Conservation (phyloP, 2,888 invertebrate species). For the Odontothrips loti region DNA sequence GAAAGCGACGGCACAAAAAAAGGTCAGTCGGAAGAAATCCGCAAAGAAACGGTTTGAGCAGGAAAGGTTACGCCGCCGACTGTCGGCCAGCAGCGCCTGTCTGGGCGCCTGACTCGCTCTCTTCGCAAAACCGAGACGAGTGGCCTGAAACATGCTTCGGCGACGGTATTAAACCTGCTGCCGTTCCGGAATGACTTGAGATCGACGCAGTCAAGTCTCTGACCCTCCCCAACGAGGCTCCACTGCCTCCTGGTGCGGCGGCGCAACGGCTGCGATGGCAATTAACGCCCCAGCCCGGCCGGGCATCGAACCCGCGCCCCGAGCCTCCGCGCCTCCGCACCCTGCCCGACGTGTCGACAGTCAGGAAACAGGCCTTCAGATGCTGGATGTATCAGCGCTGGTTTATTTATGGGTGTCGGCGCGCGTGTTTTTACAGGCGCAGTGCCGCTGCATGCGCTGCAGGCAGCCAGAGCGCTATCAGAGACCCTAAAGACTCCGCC, state of each 20-base stretch:
- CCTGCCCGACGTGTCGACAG: neutral
- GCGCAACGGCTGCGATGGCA: neutral
- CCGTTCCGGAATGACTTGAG: too few species aligned
- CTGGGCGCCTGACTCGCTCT: too few species aligned
- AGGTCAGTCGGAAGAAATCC: neutral
- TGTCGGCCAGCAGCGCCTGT: too few species aligned
- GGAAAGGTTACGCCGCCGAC: too few species aligned
- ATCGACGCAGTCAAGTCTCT: too few species aligned
- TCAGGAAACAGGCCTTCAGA: neutral
- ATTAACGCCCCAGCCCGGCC: neutral
- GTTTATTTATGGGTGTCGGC: constrained; percentile 16
- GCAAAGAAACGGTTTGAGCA: neutral
- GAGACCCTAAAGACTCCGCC: too few species aligned
- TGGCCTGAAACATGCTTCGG: too few species aligned
- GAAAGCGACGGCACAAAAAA: neutral
- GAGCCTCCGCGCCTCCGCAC: too few species aligned
- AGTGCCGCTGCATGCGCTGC: neutral
- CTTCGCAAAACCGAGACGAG: too few species aligned
- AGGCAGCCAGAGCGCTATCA: neutral
- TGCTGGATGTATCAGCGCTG: neutral
- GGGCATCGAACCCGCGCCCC: neutral
- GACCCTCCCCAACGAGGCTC: too few species aligned
- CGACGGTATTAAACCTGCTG: too few species aligned
- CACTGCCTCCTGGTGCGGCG: too few species aligned
- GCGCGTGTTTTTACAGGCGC: neutral